These are phyloP conservation scores for Balearica regulorum DNA, from an alignment of 2,797 vertebrate genomes.

Conservation along the genomic window DNA sequence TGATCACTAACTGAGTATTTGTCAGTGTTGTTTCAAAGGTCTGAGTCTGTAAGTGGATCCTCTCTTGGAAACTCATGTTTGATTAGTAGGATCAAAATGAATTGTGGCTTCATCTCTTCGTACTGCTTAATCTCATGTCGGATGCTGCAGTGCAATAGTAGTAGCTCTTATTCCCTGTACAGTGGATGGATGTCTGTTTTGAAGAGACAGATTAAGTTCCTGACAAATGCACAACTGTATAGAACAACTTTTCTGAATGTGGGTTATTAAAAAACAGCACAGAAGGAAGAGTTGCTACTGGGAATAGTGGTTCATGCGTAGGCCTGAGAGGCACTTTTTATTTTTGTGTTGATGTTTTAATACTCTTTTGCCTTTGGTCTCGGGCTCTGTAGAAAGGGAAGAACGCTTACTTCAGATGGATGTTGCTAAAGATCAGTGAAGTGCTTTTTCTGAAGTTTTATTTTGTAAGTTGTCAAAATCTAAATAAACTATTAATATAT, in stretches of 20 bases:
- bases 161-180: not conserved
- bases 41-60: not conserved
- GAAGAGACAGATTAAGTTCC: not conserved
- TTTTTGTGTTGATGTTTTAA: not conserved
- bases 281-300: not conserved
- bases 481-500: not conserved
- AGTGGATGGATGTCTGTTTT: not conserved
- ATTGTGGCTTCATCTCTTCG: not conserved
- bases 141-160: not conserved
- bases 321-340: not conserved
- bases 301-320: not conserved
- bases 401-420: not conserved
- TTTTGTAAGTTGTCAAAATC: not conserved
- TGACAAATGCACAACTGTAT: not conserved
- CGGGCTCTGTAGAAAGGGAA: not conserved
- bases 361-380: not conserved
- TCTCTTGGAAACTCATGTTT: not conserved
- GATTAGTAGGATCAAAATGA: not conserved
- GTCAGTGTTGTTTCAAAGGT: not conserved
- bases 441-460: not conserved
- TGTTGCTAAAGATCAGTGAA: not conserved
- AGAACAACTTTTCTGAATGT: not conserved
- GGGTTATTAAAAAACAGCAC: not conserved
- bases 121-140: not conserved
- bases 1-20: not conserved